Evolutionary conservation across 2,888 invertebrate species (phyloP).

Genomic region (Sinodicranocentrus sp.): DNA sequence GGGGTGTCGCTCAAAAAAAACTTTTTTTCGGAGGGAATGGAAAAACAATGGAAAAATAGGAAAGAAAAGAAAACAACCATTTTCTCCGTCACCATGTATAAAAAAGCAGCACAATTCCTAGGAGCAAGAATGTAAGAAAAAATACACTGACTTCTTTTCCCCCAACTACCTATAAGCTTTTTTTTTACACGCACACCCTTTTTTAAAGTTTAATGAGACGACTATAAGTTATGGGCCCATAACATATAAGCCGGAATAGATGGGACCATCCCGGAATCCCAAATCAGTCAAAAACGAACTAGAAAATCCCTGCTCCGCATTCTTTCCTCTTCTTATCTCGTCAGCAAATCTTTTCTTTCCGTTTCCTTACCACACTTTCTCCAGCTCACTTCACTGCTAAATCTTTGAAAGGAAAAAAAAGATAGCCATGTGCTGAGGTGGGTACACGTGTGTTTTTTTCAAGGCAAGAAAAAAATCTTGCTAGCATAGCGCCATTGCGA

Average conservation of each 20-base stretch:
- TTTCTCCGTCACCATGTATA: conserved; percentile 34
- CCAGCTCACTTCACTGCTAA: neutral
- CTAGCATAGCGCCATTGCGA: neutral
- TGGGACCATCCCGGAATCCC: conserved; percentile 50
- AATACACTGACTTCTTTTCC: too few species aligned
- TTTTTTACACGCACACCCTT: conserved; percentile 55
- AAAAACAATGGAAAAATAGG: conserved; percentile 36
- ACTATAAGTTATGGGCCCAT: conserved; percentile 62
- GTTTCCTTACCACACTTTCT: conserved; percentile 21
- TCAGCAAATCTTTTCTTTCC: conserved; percentile 42
- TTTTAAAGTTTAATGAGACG: conserved; percentile 70
- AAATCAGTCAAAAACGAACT: conserved; percentile 55
- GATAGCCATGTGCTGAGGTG: neutral
- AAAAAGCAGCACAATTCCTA: conserved; percentile 1
- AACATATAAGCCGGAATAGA: conserved; percentile 48
- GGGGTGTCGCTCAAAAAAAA: neutral
- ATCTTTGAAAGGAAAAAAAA: neutral
- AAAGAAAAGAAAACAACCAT: conserved; percentile 9
- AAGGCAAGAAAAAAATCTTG: too few species aligned
- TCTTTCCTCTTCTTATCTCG: conserved; percentile 19
- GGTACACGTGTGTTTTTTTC: neutral
- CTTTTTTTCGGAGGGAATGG: conserved; percentile 11
- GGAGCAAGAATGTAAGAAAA: too few species aligned
- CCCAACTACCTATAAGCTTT: neutral
- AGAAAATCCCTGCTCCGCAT: conserved; percentile 38